Conservation (phyloP, 2,888 invertebrate species). For the Keiferia lycopersicella region DNA sequence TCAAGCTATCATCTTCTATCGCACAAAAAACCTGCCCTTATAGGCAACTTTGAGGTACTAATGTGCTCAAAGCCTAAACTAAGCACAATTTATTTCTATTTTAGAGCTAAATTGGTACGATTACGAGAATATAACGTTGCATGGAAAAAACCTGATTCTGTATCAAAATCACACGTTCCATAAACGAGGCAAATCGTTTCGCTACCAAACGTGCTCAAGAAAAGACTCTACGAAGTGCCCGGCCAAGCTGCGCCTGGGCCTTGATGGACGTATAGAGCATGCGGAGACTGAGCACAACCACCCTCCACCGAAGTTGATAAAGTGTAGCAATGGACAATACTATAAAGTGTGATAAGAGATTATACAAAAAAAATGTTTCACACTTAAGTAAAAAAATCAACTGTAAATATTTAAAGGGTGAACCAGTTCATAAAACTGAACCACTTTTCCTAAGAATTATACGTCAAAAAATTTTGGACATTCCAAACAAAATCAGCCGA, state of each 20-base stretch:
- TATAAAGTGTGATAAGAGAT: no score
- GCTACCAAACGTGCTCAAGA: conserved; percentile 10
- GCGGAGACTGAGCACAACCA: conserved; percentile 6
- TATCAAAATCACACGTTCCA: conserved; percentile 43
- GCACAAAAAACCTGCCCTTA: no score
- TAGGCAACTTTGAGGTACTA: no score
- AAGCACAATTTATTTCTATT: neutral
- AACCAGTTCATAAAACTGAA: no score
- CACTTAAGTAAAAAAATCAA: no score
- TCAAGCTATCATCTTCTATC: no score
- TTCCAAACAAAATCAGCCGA: no score
- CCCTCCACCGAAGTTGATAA: conserved; percentile 5
- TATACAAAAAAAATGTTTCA: no score
- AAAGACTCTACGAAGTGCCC: neutral
- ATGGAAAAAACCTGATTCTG: conserved; percentile 29
- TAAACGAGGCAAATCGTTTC: conserved; percentile 33
- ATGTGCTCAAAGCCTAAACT: no score
- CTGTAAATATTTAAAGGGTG: no score
- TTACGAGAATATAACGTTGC: conserved; percentile 14
- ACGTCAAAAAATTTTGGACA: no score
- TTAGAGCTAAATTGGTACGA: neutral
- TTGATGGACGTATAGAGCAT: neutral
- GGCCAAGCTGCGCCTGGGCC: neutral
- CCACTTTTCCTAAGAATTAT: no score
- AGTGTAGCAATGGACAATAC: neutral